phyloP scores from a whole-genome alignment of 2,888 invertebrate species.

The Volucella inflata region DNA sequence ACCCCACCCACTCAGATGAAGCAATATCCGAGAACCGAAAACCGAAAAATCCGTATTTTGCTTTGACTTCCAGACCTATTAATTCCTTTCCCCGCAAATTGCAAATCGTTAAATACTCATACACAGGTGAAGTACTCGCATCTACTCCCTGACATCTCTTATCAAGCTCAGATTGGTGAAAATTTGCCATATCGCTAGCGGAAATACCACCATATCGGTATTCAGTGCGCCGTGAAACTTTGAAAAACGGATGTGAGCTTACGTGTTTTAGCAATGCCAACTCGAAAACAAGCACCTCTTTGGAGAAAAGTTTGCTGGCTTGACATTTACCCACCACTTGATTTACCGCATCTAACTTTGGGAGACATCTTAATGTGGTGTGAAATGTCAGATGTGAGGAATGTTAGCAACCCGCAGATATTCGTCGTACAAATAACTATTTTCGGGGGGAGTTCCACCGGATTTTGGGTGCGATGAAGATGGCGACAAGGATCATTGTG shows the following conservation, averaged over 20 bases:
- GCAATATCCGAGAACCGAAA: not conserved
- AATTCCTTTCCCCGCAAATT: no score
- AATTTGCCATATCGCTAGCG: slow-evolving; percentile 36
- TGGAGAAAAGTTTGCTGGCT: slow-evolving; percentile 30
- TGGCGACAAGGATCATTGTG: slow-evolving; percentile 45
- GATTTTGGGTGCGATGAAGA: slow-evolving; percentile 43
- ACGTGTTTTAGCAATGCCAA: not conserved
- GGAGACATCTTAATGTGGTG: slow-evolving; percentile 66
- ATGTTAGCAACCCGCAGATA: slow-evolving; percentile 46
- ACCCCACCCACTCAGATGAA: not conserved
- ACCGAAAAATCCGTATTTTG: not conserved
- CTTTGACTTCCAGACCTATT: no score
- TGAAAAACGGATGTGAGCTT: slow-evolving; percentile 1
- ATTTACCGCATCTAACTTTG: slow-evolving; percentile 57
- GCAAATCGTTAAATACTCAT: no score
- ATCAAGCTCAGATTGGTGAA: slow-evolving; percentile 27
- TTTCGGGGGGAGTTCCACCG: slow-evolving; percentile 32
- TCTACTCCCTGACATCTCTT: slow-evolving; percentile 8
- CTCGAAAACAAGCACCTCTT: not conserved
- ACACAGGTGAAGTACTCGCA: slow-evolving; percentile 7
- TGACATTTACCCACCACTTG: slow-evolving; percentile 37
- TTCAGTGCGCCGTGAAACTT: not conserved
- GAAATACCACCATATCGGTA: slow-evolving; percentile 43
- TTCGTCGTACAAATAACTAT: slow-evolving; percentile 39
- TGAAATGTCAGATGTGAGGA: slow-evolving; percentile 68